Conservation (phyloP, 2,888 invertebrate genomes). For the Epinotia demarniana region DNA sequence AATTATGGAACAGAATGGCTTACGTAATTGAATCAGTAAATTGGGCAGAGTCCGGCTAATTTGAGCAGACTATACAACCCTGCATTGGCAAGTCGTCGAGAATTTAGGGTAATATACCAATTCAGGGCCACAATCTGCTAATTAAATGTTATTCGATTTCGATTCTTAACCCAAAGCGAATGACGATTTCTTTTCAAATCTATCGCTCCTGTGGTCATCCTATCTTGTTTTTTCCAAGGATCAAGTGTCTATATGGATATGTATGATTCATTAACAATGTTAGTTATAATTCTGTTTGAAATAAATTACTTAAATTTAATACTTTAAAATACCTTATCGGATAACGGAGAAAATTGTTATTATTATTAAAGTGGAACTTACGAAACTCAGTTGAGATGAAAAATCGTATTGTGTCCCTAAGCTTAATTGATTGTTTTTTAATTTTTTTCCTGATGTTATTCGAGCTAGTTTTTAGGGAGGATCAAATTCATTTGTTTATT, state of each 20-base stretch:
- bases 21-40: conserved; percentile 41
- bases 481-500: too few species aligned
- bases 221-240: background rate
- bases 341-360: too few species aligned
- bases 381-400: too few species aligned
- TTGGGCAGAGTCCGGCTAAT: conserved; percentile 21
- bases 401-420: too few species aligned
- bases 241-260: background rate
- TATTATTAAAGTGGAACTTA: too few species aligned
- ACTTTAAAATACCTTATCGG: too few species aligned
- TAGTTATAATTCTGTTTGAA: too few species aligned
- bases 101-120: background rate
- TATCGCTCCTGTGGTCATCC: background rate
- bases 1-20: conserved; percentile 38
- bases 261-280: too few species aligned
- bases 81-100: background rate
- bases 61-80: background rate
- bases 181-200: background rate
- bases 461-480: too few species aligned
- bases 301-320: too few species aligned
- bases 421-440: too few species aligned
- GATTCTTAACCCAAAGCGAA: background rate
- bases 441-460: too few species aligned
- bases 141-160: background rate
- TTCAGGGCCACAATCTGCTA: background rate